These are phyloP conservation scores for Rattus rattus DNA, from an alignment of 2,113 vertebrate species.

Conservation along the genomic window DNA sequence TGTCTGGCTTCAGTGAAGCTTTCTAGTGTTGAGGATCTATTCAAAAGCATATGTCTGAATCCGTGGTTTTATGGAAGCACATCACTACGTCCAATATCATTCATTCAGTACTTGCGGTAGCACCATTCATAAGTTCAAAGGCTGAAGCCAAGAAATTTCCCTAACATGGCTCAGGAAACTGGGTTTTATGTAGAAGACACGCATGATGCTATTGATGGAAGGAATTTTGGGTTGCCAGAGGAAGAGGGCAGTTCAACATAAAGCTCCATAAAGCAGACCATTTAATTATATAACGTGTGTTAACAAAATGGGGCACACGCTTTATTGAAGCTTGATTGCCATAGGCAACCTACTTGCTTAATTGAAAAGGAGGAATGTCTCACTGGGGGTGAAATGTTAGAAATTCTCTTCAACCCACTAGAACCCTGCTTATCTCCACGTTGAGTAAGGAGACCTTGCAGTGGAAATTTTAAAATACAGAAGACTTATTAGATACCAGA, in stretches of 20 bases:
- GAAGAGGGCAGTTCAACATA: constrained; percentile 36
- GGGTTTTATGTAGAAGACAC: background rate
- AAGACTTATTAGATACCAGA: constrained; percentile 34
- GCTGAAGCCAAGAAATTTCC: constrained; percentile 7
- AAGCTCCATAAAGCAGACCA: constrained; percentile 59
- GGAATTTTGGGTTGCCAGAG: constrained; percentile 39
- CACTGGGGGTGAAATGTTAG: constrained; percentile 43
- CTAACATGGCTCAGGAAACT: background rate
- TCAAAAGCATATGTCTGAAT: constrained; percentile 71
- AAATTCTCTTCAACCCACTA: constrained; percentile 33
- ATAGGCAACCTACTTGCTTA: constrained; percentile 52
- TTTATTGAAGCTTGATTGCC: constrained; percentile 64
- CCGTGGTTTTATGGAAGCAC: constrained; percentile 55
- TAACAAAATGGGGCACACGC: constrained; percentile 48
- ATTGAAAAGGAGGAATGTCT: constrained; percentile 61
- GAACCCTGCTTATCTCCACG: background rate
- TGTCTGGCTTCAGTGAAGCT: constrained; percentile 45
- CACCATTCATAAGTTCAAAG: constrained; percentile 2
- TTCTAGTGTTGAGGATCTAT: constrained; percentile 51
- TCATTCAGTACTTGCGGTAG: constrained; percentile 42
- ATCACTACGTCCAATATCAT: constrained; percentile 27
- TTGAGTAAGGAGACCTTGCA: background rate
- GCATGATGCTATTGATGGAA: constrained; percentile 7
- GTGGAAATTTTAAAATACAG: background rate
- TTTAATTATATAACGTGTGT: constrained; percentile 64